Percentiles rank a stretch among this genome's conserved stretches.
Conservation (phyloP, 1,140 invertebrate genomes). For the Listronotus oregonensis region DNA sequence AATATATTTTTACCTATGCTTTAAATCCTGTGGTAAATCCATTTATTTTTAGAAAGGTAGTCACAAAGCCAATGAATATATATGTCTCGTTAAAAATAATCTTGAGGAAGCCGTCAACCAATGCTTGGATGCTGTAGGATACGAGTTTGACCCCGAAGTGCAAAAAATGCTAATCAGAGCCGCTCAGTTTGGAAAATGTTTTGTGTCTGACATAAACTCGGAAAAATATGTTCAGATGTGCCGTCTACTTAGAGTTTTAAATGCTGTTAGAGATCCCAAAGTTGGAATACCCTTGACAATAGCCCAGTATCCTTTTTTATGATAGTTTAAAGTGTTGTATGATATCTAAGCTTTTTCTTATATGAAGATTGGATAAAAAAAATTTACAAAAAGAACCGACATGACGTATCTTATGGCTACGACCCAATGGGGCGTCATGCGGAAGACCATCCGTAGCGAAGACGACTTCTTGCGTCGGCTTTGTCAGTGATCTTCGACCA, state of each 20-base stretch:
- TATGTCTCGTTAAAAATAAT: constrained; percentile 82
- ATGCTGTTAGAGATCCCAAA: constrained; percentile 83
- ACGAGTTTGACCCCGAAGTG: constrained; percentile 83
- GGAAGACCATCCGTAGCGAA: too few species aligned
- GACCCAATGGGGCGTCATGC: too few species aligned
- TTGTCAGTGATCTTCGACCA: too few species aligned
- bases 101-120: constrained; percentile 80
- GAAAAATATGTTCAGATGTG: constrained; percentile 89
- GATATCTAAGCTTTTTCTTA: too few species aligned
- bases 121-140: constrained; percentile 90
- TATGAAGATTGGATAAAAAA: too few species aligned
- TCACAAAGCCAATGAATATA: constrained; percentile 91
- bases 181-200: constrained; percentile 94
- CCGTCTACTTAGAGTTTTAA: constrained; percentile 84
- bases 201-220: constrained; percentile 77
- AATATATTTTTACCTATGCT: too few species aligned
- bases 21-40: too few species aligned
- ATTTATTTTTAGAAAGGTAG: constrained; percentile 70
- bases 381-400: too few species aligned
- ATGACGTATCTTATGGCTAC: too few species aligned
- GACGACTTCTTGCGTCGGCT: too few species aligned
- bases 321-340: too few species aligned
- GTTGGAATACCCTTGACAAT: constrained; percentile 92
- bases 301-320: constrained; percentile 85
- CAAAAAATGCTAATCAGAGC: constrained; percentile 90